These are phyloP conservation scores for Cisticola juncidis DNA, from an alignment of 2,113 vertebrate species.

Conservation along the genomic window DNA sequence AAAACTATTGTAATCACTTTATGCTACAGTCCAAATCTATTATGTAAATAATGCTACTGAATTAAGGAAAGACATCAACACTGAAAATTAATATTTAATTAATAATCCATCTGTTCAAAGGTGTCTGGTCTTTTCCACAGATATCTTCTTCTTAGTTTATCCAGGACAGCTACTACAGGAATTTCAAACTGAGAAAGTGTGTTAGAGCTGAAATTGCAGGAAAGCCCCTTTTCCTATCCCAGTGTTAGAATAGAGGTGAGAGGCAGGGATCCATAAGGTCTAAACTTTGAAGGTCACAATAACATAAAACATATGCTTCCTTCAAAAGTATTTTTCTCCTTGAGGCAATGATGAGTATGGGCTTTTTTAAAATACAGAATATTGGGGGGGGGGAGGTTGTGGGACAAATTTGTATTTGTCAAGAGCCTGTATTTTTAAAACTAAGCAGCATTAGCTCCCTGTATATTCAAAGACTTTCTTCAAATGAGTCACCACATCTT, in stretches of 20 bases:
- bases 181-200: neutral
- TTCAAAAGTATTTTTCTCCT: neutral
- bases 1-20: neutral
- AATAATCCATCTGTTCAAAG: neutral
- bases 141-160: neutral
- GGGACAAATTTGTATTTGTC: neutral
- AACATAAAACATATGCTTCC: neutral
- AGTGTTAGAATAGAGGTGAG: neutral
- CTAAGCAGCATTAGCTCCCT: neutral
- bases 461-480: neutral
- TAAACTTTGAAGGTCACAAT: neutral
- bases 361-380: neutral
- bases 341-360: neutral
- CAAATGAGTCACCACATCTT: neutral
- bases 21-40: neutral
- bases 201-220: neutral
- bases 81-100: neutral
- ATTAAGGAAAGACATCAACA: neutral
- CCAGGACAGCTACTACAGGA: neutral
- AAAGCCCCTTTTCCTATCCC: neutral
- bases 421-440: neutral
- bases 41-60: neutral
- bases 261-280: neutral
- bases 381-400: rapidly evolving
- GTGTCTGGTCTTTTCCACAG: neutral